Percentiles rank a stretch among this genome's conserved stretches.
Conservation (phyloP, 2,888 invertebrate species). For the Hyposoter didymator region DNA sequence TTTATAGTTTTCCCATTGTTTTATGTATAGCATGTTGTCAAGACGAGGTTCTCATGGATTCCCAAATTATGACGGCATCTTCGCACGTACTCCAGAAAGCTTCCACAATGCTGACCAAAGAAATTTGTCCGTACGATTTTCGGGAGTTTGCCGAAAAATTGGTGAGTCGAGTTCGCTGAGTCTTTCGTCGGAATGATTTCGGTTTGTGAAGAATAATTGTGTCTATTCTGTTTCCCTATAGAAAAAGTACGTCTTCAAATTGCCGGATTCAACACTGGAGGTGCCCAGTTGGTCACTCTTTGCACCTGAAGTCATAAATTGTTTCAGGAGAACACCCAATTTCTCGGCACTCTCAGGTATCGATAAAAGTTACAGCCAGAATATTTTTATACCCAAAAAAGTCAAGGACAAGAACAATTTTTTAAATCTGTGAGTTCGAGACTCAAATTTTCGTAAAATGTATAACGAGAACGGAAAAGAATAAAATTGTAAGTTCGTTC, state of each 20-base stretch:
- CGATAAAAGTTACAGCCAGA: not conserved
- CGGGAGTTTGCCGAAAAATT: constrained; percentile 77
- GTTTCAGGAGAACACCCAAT: constrained; percentile 72
- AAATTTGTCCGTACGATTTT: constrained; percentile 74
- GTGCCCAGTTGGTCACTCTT: constrained; percentile 76
- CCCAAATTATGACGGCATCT: constrained; percentile 78
- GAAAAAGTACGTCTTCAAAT: constrained; percentile 45
- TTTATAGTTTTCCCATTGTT: constrained; percentile 47
- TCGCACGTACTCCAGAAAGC: constrained; percentile 78
- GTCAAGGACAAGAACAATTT: not conserved
- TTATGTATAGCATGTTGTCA: constrained; percentile 72
- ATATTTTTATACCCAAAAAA: not conserved
- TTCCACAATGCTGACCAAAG: constrained; percentile 73
- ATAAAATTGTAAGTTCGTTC: not conserved
- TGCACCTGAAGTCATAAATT: constrained; percentile 68
- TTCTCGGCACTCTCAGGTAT: constrained; percentile 76
- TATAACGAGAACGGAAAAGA: not conserved
- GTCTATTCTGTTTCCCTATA: not conserved
- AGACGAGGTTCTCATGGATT: constrained; percentile 80
- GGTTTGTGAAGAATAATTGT: constrained; percentile 16
- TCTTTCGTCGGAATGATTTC: not conserved
- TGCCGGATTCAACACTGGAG: constrained; percentile 63
- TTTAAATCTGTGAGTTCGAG: not conserved
- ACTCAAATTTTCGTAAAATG: not conserved
- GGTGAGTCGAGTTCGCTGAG: constrained; percentile 68